Evolutionary conservation across 2,113 vertebrate species (phyloP).

Genomic region (Formicarius rufipectus): DNA sequence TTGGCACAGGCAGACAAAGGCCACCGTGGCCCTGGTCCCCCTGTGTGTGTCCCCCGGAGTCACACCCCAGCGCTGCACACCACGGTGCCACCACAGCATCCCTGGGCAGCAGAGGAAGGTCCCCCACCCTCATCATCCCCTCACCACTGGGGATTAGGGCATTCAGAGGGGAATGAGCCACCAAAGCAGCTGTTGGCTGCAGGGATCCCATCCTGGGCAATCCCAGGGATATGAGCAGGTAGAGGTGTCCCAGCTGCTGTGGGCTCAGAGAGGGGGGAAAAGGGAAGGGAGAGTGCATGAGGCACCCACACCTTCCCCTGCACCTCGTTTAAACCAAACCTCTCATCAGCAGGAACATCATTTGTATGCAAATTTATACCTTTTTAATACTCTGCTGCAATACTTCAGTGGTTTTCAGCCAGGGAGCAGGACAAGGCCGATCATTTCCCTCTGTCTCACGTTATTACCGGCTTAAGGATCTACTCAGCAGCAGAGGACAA

Average conservation of each 20-base stretch:
- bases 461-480: not conserved
- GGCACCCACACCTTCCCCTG: rapidly evolving
- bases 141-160: rapidly evolving
- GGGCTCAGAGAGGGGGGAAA: rapidly evolving
- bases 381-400: not conserved
- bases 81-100: not conserved
- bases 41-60: not conserved
- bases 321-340: rapidly evolving
- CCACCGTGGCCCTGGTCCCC: not conserved
- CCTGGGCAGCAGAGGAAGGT: not conserved
- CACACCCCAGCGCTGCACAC: not conserved
- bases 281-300: not conserved
- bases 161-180: rapidly evolving
- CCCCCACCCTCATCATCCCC: not conserved
- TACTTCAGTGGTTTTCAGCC: not conserved
- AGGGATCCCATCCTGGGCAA: rapidly evolving
- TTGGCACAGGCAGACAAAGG: conserved; percentile 22
- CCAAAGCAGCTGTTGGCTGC: not conserved
- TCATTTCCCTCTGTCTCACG: not conserved
- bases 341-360: not conserved
- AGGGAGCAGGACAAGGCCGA: not conserved
- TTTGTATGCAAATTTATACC: not conserved
- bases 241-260: not conserved
- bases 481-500: not conserved
- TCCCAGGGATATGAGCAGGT: rapidly evolving